Evolutionary conservation across 2,888 invertebrate species (phyloP), one percentile per base, ranked within the genome.

Genomic region (Dynastes hyllus): DNA sequence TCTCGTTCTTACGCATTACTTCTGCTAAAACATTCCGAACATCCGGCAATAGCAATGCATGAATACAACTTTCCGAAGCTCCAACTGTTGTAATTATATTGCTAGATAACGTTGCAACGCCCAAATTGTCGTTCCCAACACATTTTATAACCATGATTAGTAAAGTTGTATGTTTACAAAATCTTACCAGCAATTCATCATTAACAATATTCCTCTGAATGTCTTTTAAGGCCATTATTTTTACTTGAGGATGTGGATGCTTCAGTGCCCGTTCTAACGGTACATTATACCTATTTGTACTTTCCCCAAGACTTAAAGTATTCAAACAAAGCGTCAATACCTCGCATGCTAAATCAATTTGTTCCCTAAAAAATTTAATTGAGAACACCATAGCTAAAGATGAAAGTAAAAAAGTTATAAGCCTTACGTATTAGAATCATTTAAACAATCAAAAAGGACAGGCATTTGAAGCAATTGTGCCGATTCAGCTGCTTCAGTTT

Each of bases 301-400:
- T 90, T 82, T 92, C 91, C n/a, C 91, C 91, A 67, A 93, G 88
- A 78, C 90, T 90, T 82, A 95, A 89, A 83, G 92, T 92, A 9
- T 92, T 90, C 87, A 96, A 91, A 84, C 94, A 92, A 79, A 91
- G 88, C 63, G 91, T 90, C 53, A 95, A 88, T 4, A 95, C 92
- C 84, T 94, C 93, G 85, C 93, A 93, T 22, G 93, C 92, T 78
- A 93, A 84, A 83, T 92, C 91, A 3, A 92, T 88, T 84, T 93
- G 92, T 79, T 92, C 90, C 81, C 93, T 93, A 85, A 71, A 86
- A 86, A 27, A 66, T 50, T 88, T 82, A 89, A 86, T 55, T 1
- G 2, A 11, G 1, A 3, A 9, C 9, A 1, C 2, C 9, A 27
- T 2, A 67, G 50, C 22, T 27, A 6, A 45, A 50, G 5, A 29